phyloP scores from a whole-genome alignment of 2,888 invertebrate genomes.

The Erebia aethiops region DNA sequence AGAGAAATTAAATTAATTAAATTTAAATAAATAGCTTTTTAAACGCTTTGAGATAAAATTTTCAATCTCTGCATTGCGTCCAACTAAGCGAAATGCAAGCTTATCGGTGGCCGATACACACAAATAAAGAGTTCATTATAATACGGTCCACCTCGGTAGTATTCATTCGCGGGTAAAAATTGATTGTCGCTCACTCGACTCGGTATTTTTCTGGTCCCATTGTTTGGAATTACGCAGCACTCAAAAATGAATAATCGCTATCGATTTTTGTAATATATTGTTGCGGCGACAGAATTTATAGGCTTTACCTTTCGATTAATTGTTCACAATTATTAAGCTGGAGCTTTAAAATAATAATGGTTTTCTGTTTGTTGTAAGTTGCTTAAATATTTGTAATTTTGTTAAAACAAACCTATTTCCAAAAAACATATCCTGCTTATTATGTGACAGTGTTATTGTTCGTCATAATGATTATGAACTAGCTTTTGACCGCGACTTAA shows the following conservation, averaged over 20 bases:
- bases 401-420: neutral
- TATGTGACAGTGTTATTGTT: too few species aligned
- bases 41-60: constrained; percentile 6
- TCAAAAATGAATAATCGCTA: constrained; percentile 58
- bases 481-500: too few species aligned
- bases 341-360: constrained; percentile 34
- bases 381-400: neutral
- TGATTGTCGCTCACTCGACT: constrained; percentile 62
- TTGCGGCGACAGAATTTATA: constrained; percentile 64
- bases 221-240: constrained; percentile 51
- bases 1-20: neutral
- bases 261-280: constrained; percentile 64
- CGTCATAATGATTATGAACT: too few species aligned
- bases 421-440: too few species aligned
- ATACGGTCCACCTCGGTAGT: constrained; percentile 64
- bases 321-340: constrained; percentile 50
- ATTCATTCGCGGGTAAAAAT: constrained; percentile 69
- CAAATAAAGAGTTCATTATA: constrained; percentile 69
- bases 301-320: constrained; percentile 62
- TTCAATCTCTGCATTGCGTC: constrained; percentile 18
- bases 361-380: neutral
- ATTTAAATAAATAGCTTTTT: constrained; percentile 13
- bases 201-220: constrained; percentile 57
- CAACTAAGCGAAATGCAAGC: constrained; percentile 10
- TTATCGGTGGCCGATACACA: constrained; percentile 74